These are phyloP conservation scores for Drosophila persimilis DNA, from an alignment of 1,140 invertebrate genomes.

Conservation along the genomic window DNA sequence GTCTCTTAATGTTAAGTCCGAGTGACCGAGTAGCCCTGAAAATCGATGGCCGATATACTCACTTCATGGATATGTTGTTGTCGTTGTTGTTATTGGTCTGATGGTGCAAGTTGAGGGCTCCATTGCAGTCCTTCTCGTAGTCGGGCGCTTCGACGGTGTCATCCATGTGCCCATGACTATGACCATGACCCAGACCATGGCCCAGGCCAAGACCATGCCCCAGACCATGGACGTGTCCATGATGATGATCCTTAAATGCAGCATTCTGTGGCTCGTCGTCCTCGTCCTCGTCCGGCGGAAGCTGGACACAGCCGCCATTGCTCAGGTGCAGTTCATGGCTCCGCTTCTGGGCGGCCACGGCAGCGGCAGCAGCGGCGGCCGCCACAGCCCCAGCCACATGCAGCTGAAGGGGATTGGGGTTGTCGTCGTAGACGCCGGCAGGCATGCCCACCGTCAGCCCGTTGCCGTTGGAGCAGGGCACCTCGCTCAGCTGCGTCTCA, in stretches of 20 bases:
- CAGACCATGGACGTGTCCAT: constrained; percentile 10
- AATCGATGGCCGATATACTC: constrained; percentile 27
- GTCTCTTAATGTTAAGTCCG: no score
- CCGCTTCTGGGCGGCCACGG: constrained; percentile 55
- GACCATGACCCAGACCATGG: constrained; percentile 32
- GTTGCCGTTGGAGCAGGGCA: constrained; percentile 16
- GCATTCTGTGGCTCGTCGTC: constrained; percentile 30
- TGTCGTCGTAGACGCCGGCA: constrained; percentile 54
- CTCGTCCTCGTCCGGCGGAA: constrained; percentile 34
- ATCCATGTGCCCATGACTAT: constrained; percentile 43
- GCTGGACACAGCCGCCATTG: constrained; percentile 15
- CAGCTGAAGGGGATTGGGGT: constrained; percentile 61
- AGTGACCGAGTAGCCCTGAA: no score
- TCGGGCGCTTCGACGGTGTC: constrained; percentile 54
- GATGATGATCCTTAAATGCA: constrained; percentile 50
- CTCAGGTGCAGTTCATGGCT: constrained; percentile 51
- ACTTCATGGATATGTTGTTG: constrained; percentile 81
- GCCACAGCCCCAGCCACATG: constrained; percentile 56
- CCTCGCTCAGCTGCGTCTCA: constrained; percentile 72
- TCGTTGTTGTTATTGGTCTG: constrained; percentile 57
- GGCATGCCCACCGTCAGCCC: constrained; percentile 11
- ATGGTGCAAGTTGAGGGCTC: constrained; percentile 73
- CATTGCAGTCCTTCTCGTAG: constrained; percentile 76
- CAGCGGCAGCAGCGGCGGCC: constrained; percentile 59
- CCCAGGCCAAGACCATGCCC: constrained; percentile 20